Evolutionary conservation across 2,113 vertebrate species (phyloP), one percentile per base, ranked within the genome.

Genomic region (Scatophagus argus): DNA sequence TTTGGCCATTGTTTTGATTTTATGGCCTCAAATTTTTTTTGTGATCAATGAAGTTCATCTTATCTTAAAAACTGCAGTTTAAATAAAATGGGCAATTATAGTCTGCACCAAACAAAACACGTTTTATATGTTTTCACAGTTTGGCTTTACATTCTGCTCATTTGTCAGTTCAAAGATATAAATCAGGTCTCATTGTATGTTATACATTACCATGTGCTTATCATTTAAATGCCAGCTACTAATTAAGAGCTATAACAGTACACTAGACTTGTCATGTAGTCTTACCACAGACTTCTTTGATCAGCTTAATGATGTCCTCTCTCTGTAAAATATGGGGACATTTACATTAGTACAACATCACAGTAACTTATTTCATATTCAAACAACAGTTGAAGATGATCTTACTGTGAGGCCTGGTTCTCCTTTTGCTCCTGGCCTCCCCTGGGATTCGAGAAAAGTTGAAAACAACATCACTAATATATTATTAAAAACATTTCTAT

Each of bases 231-330:
- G 41, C 19, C 29, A 46, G 2, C 27, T 25, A 34, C 34, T 31
- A 31, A 31, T 32, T 39, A 8, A 73, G 3, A 4, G 17, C 12
- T 17, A 41, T 8, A 32, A 3, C 4, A 29, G 25, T 39, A 46
- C 55, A 31, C 25, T 52, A 10, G 2, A 65, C 60, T 38, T 41
- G 44, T 16, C 23, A 38, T 52, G 2, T 29, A n/a, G 19, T 83
- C 96, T 96, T 94, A 97, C 96, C 96, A 82, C 96, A 97, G 78
- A 97, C 97, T 91, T 97, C 96, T 91, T 96, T 97, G 76, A 98
- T 96, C 89, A 97, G 90, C 89, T 95, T 97, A 86, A 97, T 95
- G 39, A 98, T 92, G 85, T 97, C 96, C 89, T 97, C 95, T 94
- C 93, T 96, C 96, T 97, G 88, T 77, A 93, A 91, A 64, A 75